phyloP scores from a whole-genome alignment of 2,113 vertebrate genomes.

The Cheilinus undulatus region DNA sequence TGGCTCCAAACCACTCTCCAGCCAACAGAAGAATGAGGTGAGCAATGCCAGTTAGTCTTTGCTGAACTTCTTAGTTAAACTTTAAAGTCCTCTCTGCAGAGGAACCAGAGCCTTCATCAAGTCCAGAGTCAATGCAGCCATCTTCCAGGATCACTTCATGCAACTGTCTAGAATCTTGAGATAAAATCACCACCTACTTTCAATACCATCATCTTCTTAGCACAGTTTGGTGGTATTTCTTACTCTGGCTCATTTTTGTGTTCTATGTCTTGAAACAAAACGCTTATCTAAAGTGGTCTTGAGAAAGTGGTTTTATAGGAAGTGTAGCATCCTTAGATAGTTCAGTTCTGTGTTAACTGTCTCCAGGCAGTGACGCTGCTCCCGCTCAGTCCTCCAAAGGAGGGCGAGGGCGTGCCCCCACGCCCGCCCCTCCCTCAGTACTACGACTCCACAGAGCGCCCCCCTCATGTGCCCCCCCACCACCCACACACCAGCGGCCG shows the following conservation, averaged over 20 bases:
- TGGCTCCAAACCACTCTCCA: constrained; percentile 75
- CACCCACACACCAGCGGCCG: constrained; percentile 86
- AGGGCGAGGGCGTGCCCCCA: constrained; percentile 90
- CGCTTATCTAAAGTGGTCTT: too few relatives aligned
- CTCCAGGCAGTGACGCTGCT: constrained; percentile 65
- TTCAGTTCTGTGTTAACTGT: constrained; percentile 55
- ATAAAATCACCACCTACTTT: too few relatives aligned
- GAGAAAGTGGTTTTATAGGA: background rate
- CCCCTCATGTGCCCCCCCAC: constrained; percentile 87
- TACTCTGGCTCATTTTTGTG: background rate
- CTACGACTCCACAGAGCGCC: constrained; percentile 88
- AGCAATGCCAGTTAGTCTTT: constrained; percentile 11
- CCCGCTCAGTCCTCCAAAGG: constrained; percentile 78
- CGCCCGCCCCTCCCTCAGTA: constrained; percentile 95
- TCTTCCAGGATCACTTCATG: too few relatives aligned
- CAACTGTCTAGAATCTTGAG: too few relatives aligned
- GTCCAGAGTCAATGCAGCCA: too few relatives aligned
- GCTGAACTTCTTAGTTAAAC: background rate
- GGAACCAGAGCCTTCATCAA: too few relatives aligned
- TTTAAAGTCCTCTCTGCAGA: background rate
- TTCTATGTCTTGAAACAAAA: background rate
- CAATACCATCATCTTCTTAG: too few relatives aligned
- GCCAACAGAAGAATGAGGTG: constrained; percentile 81
- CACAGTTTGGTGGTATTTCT: too few relatives aligned
- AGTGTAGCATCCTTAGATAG: constrained; percentile 23